These are phyloP conservation scores for Asteroscopus sphinx DNA, from an alignment of 2,888 invertebrate species.

Conservation along the genomic window DNA sequence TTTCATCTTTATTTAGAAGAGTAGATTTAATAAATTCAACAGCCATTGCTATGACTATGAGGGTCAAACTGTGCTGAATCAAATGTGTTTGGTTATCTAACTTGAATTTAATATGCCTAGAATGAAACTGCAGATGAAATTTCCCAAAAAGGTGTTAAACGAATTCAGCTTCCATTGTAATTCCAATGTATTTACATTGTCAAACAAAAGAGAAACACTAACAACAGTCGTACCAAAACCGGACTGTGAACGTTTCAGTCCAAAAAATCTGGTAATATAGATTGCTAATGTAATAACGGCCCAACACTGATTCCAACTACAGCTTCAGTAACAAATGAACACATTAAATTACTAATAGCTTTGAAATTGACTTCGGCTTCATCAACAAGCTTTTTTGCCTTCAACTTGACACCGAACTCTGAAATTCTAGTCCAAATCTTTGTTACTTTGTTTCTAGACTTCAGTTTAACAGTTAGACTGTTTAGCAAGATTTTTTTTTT, in stretches of 20 bases:
- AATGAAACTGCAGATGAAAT: background rate
- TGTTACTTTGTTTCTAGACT: conserved; percentile 38
- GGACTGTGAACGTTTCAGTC: background rate
- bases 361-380: conserved; percentile 32
- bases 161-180: conserved; percentile 8
- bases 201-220: conserved; percentile 4
- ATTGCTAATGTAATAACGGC: conserved; percentile 32
- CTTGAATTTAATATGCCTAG: background rate
- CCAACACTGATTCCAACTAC: conserved; percentile 12
- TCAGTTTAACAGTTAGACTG: conserved; percentile 45
- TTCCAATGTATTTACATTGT: background rate
- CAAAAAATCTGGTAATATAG: conserved; percentile 16
- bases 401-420: background rate
- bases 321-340: conserved; percentile 16
- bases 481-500: conserved; percentile 43
- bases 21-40: conserved; percentile 14
- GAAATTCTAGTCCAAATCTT: conserved; percentile 28
- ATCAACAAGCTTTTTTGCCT: conserved; percentile 19
- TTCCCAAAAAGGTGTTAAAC: background rate
- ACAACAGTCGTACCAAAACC: conserved; percentile 1
- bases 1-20: conserved; percentile 33
- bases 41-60: background rate
- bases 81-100: too few relatives aligned
- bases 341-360: conserved; percentile 24
- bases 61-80: background rate